phyloP scores from a whole-genome alignment of 2,113 vertebrate genomes.

The Megaceryle torquata region DNA sequence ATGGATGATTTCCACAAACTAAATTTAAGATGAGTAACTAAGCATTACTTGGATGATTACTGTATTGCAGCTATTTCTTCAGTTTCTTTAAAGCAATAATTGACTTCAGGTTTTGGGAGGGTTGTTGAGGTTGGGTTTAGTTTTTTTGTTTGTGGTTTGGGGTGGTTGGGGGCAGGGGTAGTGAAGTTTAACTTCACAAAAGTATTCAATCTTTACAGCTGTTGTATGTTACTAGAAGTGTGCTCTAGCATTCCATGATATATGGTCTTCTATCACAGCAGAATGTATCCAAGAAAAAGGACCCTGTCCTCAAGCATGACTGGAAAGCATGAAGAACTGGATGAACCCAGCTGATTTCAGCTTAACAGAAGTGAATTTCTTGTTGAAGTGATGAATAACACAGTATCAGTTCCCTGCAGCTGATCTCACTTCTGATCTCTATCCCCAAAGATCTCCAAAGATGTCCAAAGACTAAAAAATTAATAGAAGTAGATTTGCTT shows the following conservation, averaged over 20 bases:
- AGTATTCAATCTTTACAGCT: not conserved
- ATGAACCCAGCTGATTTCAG: not conserved
- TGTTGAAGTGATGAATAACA: not conserved
- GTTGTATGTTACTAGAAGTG: not conserved
- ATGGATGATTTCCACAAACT: not conserved
- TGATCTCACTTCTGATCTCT: not conserved
- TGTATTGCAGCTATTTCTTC: not conserved
- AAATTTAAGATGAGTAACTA: not conserved
- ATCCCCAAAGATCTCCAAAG: too few relatives aligned
- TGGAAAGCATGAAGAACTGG: not conserved
- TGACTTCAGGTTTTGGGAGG: not conserved
- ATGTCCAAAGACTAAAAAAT: not conserved
- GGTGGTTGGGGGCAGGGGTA: not conserved
- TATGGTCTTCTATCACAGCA: not conserved
- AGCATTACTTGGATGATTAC: not conserved
- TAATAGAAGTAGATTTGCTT: not conserved
- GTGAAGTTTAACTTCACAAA: not conserved
- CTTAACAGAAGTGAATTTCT: not conserved
- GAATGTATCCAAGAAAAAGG: not conserved
- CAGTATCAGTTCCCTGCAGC: not conserved
- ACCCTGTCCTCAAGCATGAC: not conserved
- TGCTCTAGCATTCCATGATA: not conserved
- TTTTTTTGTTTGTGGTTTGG: not conserved
- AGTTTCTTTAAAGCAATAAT: not conserved
- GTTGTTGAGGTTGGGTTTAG: fast-evolving